Base-by-base conservation (phyloP, 2,888 invertebrate species). In the Hemithea aestivaria region DNA sequence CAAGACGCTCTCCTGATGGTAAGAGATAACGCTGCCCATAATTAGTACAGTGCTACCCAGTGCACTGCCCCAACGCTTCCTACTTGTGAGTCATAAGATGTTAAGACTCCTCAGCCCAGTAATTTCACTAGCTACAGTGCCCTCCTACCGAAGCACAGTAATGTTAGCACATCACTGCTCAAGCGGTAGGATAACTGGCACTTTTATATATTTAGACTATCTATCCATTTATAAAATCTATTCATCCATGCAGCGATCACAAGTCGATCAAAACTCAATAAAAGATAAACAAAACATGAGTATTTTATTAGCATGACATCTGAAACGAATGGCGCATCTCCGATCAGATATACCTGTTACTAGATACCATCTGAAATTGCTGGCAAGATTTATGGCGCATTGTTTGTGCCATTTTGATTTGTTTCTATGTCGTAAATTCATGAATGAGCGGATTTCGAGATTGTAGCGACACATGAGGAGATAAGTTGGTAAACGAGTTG, bases 321-420 rank as follows among this genome's bases (percentile, higher is more conserved):
- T 40, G 44, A 38, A 48, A 39, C 45, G 35, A 38, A 53, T 43
- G 46, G 43, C 45, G 29, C 34, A 30, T 16, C 41, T 42, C 36
- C 37, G 43, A 49, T 45, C 38, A 32, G 38, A 49, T 45, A 43
- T 72, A 73, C 69, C 72, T 67, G 69, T 45, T 73, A 63, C 64
- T 53, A 73, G 78, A 79, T 77, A 70, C 69, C 68, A 78, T 78
- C 77, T 76, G 68, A 74, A 78, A 78, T 77, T 78, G 77, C 71
- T 57, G 48, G 55, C 46, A 61, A 75, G 78, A 79, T 79, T 78
- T 80, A 79, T 75, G 54, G 66, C 55, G 66, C 64, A 67, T 71
- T 75, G 77, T 75, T 74, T 72, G 66, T 62, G 62, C 63, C 59
- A 66, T 73, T 76, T 75, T 77, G 75, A 78, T 77, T 75, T 77